Base-by-base conservation (phyloP, 1,140 invertebrate genomes). In the Zaprionus nigranus region DNA sequence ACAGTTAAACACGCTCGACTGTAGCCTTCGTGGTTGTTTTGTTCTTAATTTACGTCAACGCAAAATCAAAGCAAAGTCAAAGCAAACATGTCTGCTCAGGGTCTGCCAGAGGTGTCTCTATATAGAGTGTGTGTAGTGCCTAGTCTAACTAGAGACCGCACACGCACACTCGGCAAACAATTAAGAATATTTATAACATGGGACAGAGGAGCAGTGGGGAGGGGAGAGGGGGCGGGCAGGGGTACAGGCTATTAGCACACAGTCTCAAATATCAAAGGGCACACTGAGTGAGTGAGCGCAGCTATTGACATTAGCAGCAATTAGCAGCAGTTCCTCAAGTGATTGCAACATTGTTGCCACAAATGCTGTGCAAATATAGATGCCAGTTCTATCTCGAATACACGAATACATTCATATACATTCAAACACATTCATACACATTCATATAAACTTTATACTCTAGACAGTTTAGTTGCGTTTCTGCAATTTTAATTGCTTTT, bases 21-120 rank as follows among this genome's bases (percentile, higher is more conserved):
- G 3, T 34, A 34, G 30, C 38, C 40, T n/a, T 38, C 26, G 40
- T 54, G 49, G 7, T 46, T 75, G 15, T 26, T 36, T 51, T 49
- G 38, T 72, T 76, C 76, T 68, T 70, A 82, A 79, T 86, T 76
- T 88, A 84, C 84, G 84, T 87, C 84, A 87, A 87, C 65, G 75
- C 81, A 69, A 88, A 87, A 87, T 87, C 84, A 87, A 87, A 87
- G 84, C 84, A 81, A 87, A 84, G 81, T 88, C 84, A 81, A 88
- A 82, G 63, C 78, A 81, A 46, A 77, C 17, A 46, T 68, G 60
- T 73, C 54, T 60, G 56, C 61, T 68, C 65, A 62, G 70, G 75
- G 75, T 70, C 74, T 66, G 68, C 30, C 36, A 46, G n/a, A 7
- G n/a, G 40, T 46, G n/a, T 20, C 15, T 68, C 57, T 68, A 57